Conservation (phyloP, 2,797 vertebrate species). For the Eurystomus glaucurus region DNA sequence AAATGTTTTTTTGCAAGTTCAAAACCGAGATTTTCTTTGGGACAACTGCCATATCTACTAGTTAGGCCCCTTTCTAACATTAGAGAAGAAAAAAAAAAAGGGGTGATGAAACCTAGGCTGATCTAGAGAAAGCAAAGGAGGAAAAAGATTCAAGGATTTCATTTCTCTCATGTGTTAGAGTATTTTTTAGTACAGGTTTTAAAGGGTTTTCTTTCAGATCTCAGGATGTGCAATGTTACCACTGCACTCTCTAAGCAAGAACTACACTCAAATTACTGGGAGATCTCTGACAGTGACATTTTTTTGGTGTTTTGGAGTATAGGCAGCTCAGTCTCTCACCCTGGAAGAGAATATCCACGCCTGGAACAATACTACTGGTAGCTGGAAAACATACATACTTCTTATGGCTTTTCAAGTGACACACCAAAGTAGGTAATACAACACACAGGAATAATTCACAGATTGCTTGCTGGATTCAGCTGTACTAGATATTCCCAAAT, state of each 20-base stretch:
- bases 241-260: not conserved
- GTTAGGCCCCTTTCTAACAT: not conserved
- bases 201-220: not conserved
- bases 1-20: not conserved
- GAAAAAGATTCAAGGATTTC: not conserved
- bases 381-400: not conserved
- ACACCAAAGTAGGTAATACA: not conserved
- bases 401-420: not conserved
- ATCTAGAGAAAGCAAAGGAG: not conserved
- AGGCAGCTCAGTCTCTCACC: not conserved
- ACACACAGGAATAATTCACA: not conserved
- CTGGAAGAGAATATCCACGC: not conserved
- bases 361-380: not conserved
- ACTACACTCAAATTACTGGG: not conserved
- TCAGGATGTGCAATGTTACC: not conserved
- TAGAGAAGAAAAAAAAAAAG: fast-evolving
- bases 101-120: not conserved
- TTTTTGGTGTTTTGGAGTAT: not conserved
- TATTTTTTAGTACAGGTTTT: not conserved
- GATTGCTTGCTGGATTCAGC: not conserved
- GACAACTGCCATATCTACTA: not conserved
- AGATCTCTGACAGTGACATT: not conserved
- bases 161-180: not conserved
- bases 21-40: not conserved
- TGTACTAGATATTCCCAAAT: not conserved